Evolutionary conservation across 2,888 invertebrate genomes (phyloP), one percentile per base, ranked within the genome.

Genomic region (Liopterus haemorrhoidalis): DNA sequence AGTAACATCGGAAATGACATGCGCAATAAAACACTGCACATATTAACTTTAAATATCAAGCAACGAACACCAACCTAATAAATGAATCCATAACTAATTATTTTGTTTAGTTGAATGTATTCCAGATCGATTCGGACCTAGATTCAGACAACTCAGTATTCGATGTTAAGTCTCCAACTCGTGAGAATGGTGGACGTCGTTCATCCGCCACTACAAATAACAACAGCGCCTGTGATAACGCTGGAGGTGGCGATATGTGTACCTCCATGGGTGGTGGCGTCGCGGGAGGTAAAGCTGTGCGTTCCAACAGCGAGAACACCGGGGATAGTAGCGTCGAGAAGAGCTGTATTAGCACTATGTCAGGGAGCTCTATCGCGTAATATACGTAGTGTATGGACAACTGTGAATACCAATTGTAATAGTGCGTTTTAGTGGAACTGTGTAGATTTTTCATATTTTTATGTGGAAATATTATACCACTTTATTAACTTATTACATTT

Each of bases 121-220:
- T 69, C 12, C 70, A 79, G 71, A 69, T 76, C 54, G 79, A 79
- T 59, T 73, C 74, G 46, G 79, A 79, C 61, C 67, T 78, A 49
- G 78, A 79, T 54, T 75, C 76, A 57, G 78, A 79, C 56, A 73
- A 72, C 47, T 72, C 74, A 50, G 73, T 75, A n/a, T 76, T 76
- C 59, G 77, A 78, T 56, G 74, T 74, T 6, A 70, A 76, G 50
- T 72, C 73, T 25, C 70, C 72, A 25, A 66, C 69, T 6, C 61
- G 71, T n/a, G 73, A 73, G 32, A 67, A 65, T 47, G 60, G 63
- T 24, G 50, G 62, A 32, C 60, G 70, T 28, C 64, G 74, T 44
- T 73, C 74, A 27, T 73, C 74, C 31, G 65, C 66, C 46, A 63
- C 66, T 16, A 73, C 73, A 48, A 73, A 73, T 56, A 74, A 74